Conservation (phyloP, 1,140 invertebrate genomes). For the Pseudomyrmex pallidus region DNA sequence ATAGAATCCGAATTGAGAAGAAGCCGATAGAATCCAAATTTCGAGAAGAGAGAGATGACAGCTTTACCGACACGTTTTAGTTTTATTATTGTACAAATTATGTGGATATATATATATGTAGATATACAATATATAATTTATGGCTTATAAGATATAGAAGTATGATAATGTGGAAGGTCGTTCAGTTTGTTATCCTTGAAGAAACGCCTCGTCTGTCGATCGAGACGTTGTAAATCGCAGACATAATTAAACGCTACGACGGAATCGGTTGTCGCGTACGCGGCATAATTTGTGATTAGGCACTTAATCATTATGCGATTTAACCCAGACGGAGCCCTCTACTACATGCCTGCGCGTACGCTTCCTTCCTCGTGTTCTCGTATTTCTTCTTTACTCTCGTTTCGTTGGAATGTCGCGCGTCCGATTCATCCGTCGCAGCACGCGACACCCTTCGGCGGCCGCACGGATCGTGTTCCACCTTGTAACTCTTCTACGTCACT, state of each 20-base stretch:
- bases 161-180: not conserved
- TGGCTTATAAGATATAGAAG: not conserved
- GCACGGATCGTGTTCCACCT: constrained; percentile 51
- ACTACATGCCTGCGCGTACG: constrained; percentile 35
- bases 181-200: not conserved
- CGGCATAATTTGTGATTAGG: constrained; percentile 53
- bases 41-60: not conserved
- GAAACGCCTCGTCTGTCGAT: too few relatives aligned
- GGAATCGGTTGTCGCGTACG: constrained; percentile 35
- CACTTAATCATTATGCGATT: constrained; percentile 41
- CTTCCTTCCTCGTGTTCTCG: constrained; percentile 50
- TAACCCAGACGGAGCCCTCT: constrained; percentile 51
- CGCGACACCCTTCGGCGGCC: constrained; percentile 61
- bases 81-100: too few relatives aligned
- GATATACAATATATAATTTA: too few relatives aligned
- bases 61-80: not conserved
- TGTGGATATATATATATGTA: too few relatives aligned
- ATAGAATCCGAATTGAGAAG: not conserved
- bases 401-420: constrained; percentile 63
- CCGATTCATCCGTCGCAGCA: constrained; percentile 61
- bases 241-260: constrained; percentile 28
- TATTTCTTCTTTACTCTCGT: constrained; percentile 59
- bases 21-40: not conserved
- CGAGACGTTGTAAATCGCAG: constrained; percentile 6
- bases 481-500: constrained; percentile 42